A percentile compares a stretch with the other conserved stretches of the same genome.
These are phyloP conservation scores for Phymanthus crucifer DNA, from an alignment of 92 coral and sea anemone species.

Conservation along the genomic window DNA sequence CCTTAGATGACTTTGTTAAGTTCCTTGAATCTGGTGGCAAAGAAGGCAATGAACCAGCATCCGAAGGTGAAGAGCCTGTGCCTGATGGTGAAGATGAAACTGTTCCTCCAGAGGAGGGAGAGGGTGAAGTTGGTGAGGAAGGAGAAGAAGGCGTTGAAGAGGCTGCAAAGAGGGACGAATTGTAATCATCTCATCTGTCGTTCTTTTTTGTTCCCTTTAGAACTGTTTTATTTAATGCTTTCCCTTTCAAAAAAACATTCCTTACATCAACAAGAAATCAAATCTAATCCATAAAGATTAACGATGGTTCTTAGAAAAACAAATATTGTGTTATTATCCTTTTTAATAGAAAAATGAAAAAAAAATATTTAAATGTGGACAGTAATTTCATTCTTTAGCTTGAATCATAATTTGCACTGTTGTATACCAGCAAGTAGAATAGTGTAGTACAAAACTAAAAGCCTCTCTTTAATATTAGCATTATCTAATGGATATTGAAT, in stretches of 20 bases:
- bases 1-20: constrained; percentile 84
- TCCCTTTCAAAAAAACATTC: background rate
- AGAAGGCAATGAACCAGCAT: constrained; percentile 67
- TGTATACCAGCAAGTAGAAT: background rate
- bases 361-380: constrained; percentile 24
- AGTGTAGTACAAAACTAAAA: background rate
- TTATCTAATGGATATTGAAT: background rate
- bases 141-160: constrained; percentile 37
- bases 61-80: constrained; percentile 71
- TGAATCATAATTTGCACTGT: background rate
- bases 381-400: background rate
- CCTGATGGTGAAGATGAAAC: constrained; percentile 70
- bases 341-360: constrained; percentile 16
- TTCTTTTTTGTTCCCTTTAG: background rate
- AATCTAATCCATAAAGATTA: background rate
- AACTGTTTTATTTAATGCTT: constrained; percentile 12
- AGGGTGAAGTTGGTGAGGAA: constrained; percentile 43
- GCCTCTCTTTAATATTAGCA: background rate
- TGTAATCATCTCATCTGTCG: constrained; percentile 43
- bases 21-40: constrained; percentile 91
- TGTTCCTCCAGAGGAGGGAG: constrained; percentile 54
- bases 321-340: background rate
- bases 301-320: background rate
- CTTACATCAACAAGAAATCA: background rate
- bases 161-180: constrained; percentile 61